Evolutionary conservation across 1,140 invertebrate species (phyloP).

Genomic region (Bombus sylvicola): DNA sequence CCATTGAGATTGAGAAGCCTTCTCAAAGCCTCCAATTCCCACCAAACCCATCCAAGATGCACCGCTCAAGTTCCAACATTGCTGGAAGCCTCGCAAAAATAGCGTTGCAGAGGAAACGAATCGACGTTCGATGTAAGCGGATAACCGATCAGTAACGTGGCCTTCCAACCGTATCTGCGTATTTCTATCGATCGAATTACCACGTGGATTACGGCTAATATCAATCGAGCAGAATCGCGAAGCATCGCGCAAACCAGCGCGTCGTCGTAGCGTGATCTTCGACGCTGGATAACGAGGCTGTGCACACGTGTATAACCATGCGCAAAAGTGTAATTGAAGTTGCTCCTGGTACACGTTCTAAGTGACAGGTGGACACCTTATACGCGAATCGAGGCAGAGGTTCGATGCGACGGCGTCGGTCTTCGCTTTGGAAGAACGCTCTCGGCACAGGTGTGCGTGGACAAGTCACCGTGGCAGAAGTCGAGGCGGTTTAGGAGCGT

Average conservation of each 20-base stretch:
- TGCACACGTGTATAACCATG: neutral
- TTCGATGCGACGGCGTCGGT: slow-evolving; percentile 4
- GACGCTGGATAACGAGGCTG: slow-evolving; percentile 28
- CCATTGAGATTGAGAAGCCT: too few species aligned
- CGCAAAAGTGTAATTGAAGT: slow-evolving; percentile 74
- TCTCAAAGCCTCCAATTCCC: too few species aligned
- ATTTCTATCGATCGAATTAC: slow-evolving; percentile 39
- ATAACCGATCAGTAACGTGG: slow-evolving; percentile 17
- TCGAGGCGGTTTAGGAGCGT: slow-evolving; percentile 1
- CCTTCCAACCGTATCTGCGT: too few species aligned
- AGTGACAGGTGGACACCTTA: slow-evolving; percentile 79
- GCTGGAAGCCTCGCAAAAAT: neutral
- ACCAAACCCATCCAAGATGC: too few species aligned
- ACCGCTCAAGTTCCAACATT: neutral
- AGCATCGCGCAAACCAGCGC: neutral
- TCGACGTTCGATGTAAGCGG: neutral
- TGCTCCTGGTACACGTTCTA: slow-evolving; percentile 72
- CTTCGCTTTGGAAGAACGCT: slow-evolving; percentile 16
- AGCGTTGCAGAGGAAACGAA: slow-evolving; percentile 2
- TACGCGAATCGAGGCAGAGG: slow-evolving; percentile 63
- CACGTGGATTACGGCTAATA: slow-evolving; percentile 42
- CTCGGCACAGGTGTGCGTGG: slow-evolving; percentile 31
- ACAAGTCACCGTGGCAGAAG: neutral
- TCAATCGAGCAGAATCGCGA: slow-evolving; percentile 15
- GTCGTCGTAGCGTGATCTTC: neutral